Percentiles rank a stretch among this genome's conserved stretches.
Evolutionary conservation across 2,797 vertebrate species (phyloP).

Genomic region (Enteromius trimaculatus): DNA sequence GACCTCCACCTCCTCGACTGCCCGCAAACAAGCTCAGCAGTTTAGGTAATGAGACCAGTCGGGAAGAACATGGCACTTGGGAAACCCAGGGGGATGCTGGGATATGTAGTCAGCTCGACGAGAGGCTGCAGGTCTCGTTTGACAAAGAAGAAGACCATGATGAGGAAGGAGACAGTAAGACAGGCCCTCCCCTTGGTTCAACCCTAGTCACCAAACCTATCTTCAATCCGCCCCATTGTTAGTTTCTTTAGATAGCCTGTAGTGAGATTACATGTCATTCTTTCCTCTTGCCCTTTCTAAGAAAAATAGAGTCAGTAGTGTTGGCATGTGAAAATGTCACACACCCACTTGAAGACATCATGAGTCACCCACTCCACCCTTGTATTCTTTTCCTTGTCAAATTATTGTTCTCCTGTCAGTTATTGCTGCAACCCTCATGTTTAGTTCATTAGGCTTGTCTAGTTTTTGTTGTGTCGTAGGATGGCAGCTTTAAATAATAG

Average conservation of each 20-base stretch:
- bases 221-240: not conserved
- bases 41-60: conserved; percentile 75
- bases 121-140: conserved; percentile 32
- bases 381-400: conserved; percentile 24
- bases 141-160: conserved; percentile 35
- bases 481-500: too few species aligned
- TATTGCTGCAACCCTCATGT: not conserved
- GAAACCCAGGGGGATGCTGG: conserved; percentile 43
- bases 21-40: conserved; percentile 77
- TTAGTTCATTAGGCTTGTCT: not conserved
- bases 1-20: conserved; percentile 84
- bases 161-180: conserved; percentile 57
- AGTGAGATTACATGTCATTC: conserved; percentile 17
- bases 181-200: not conserved
- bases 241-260: not conserved
- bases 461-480: conserved; percentile 5
- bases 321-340: conserved; percentile 47
- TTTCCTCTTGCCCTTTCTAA: not conserved
- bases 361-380: conserved; percentile 37
- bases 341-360: conserved; percentile 35
- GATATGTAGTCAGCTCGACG: conserved; percentile 52
- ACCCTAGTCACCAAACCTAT: not conserved
- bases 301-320: conserved; percentile 17
- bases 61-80: conserved; percentile 9
- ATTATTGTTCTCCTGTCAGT: conserved; percentile 30